Evolutionary conservation across 2,888 invertebrate genomes (phyloP), one percentile per base, ranked within the genome.

Genomic region (Macaria notata): DNA sequence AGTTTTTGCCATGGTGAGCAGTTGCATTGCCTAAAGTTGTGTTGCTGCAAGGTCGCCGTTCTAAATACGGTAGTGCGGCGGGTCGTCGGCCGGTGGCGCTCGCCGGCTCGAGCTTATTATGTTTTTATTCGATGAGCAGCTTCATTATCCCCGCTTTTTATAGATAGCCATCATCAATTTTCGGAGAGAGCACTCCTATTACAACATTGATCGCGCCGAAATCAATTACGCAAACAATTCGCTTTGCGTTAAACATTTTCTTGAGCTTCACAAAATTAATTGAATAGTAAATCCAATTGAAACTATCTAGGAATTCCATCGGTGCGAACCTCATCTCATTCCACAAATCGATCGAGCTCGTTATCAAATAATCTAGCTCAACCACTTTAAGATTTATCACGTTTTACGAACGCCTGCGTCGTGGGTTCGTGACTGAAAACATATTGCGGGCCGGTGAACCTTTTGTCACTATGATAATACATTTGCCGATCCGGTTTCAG

Each of bases 11-110:
- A 47, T 19, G 49, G 49, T 50, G 54, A 59, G 51, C 48, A 63
- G 51, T 46, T 64, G 64, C 66, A 66, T 62, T 61, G 57, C 56
- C 62, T 49, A 63, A 61, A 62, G 49, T 53, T 49, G 53, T 41
- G 43, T 42, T 62, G 69, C 64, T 72, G 75, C 84, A 86, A 88
- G 87, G 87, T 86, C 86, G 81, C 80, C 78, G 86, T 73, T 88
- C 88, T 83, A 83, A 86, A 85, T 86, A 84, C 79, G 81, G 79
- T 78, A 70, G 83, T 81, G 79, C 84, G 88, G 83, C 19, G 19
- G 89, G 88, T 88, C 88, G 84, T 79, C 76, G 89, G 62, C 86
- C 87, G 84, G 75, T 73, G 79, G 69, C 68, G 67, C 59, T 54
- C 54, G 53, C 52, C 56, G 46, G 66, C 69, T 68, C 63, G 65